Conservation (phyloP, 2,888 invertebrate species). For the Folsomia manolachei region DNA sequence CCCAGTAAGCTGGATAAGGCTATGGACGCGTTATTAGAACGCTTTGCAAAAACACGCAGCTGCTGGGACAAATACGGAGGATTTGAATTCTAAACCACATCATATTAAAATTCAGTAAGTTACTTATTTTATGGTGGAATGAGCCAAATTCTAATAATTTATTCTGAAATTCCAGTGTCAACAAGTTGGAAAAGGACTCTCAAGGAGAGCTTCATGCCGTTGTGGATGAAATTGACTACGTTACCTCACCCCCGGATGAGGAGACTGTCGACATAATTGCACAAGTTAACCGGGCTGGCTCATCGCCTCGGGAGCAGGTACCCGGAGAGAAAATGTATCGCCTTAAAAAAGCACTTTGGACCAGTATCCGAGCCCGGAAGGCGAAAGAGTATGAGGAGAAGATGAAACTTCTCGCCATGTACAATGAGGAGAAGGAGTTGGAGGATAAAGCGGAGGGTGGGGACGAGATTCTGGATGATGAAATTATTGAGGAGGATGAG, state of each 20-base stretch:
- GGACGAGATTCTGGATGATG: slow-evolving; percentile 53
- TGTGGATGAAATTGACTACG: slow-evolving; percentile 45
- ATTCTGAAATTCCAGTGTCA: slow-evolving; percentile 51
- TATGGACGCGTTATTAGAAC: slow-evolving; percentile 66
- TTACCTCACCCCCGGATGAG: slow-evolving; percentile 32
- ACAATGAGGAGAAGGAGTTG: slow-evolving; percentile 50
- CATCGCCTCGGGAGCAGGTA: slow-evolving; percentile 20
- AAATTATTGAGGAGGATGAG: slow-evolving; percentile 55
- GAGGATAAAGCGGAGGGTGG: slow-evolving; percentile 54
- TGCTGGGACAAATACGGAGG: slow-evolving; percentile 57
- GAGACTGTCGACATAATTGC: slow-evolving; percentile 28
- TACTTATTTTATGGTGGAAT: not conserved
- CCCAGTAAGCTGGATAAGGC: slow-evolving; percentile 54
- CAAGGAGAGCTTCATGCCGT: slow-evolving; percentile 53
- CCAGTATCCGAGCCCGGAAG: slow-evolving; percentile 45
- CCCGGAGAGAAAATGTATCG: slow-evolving; percentile 41
- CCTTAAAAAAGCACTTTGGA: slow-evolving; percentile 32
- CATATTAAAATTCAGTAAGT: not conserved
- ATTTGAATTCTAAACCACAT: slow-evolving; percentile 24
- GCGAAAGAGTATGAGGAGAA: slow-evolving; percentile 51
- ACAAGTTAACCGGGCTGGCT: not conserved
- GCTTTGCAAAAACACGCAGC: slow-evolving; percentile 60
- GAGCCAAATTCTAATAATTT: too few species aligned
- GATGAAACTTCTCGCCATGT: slow-evolving; percentile 51
- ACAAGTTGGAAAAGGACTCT: slow-evolving; percentile 53